A percentile compares a stretch with the other conserved stretches of the same genome.
Conservation (phyloP, 2,888 invertebrate species). For the Operophtera brumata region DNA sequence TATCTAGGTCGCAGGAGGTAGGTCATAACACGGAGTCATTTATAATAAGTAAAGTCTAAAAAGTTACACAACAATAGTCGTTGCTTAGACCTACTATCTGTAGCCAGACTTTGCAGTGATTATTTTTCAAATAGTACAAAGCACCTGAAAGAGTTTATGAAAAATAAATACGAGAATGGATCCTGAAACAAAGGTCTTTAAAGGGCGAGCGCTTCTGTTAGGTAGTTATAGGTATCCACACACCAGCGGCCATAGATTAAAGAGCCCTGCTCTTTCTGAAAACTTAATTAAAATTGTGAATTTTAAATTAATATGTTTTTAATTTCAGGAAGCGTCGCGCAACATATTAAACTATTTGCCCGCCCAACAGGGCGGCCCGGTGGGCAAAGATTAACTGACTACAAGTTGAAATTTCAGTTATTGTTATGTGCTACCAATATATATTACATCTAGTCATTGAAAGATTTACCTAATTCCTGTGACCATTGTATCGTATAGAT, state of each 20-base stretch:
- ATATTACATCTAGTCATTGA: neutral
- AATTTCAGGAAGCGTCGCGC: constrained; percentile 18
- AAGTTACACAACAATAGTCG: neutral
- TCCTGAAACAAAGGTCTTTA: constrained; percentile 67
- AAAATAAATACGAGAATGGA: constrained; percentile 42
- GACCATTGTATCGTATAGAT: neutral
- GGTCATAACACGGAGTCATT: no score
- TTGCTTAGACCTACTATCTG: neutral
- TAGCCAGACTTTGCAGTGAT: neutral
- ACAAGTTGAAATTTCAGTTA: neutral
- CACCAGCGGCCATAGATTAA: constrained; percentile 25
- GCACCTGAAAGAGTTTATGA: constrained; percentile 36
- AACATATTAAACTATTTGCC: constrained; percentile 27
- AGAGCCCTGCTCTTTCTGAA: neutral
- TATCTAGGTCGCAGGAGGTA: neutral
- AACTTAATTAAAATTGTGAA: constrained; percentile 8
- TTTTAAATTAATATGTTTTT: constrained; percentile 14
- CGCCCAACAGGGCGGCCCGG: constrained; percentile 31
- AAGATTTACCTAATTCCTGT: neutral
- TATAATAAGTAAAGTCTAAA: no score
- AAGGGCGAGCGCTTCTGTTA: constrained; percentile 66
- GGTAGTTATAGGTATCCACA: constrained; percentile 46
- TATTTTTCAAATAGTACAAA: constrained; percentile 6
- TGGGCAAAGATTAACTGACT: constrained; percentile 45
- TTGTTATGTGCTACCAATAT: no score